Conservation (phyloP, 2,797 vertebrate genomes). For the Steatocranus sp. region DNA sequence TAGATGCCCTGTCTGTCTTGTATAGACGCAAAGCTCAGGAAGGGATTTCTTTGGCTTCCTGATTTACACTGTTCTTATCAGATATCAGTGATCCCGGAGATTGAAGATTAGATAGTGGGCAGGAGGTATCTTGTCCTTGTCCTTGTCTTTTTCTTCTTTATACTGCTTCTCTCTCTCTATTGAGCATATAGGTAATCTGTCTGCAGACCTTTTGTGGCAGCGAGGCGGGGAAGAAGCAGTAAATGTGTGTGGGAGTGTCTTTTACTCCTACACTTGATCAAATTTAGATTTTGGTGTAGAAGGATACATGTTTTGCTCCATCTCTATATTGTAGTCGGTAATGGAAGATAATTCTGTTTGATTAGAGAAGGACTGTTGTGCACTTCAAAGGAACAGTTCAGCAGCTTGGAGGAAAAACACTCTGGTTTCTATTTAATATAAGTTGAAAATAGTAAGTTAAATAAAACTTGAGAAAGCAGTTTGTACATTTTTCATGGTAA, state of each 20-base stretch:
- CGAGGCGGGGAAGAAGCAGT: not conserved
- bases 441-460: not conserved
- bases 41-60: constrained; percentile 51
- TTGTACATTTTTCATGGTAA: not conserved
- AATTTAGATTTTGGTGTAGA: not conserved
- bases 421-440: not conserved
- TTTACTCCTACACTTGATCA: not conserved
- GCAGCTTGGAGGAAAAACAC: not conserved
- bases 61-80: constrained; percentile 67
- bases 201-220: constrained; percentile 31
- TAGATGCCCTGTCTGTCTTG: constrained; percentile 44
- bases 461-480: not conserved
- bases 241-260: not conserved
- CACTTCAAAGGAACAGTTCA: not conserved
- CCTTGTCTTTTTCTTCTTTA: constrained; percentile 40
- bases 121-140: constrained; percentile 57
- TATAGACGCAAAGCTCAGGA: constrained; percentile 33
- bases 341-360: not conserved
- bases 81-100: constrained; percentile 60
- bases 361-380: not conserved
- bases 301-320: not conserved
- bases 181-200: constrained; percentile 50
- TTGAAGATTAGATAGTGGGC: constrained; percentile 62
- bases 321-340: not conserved
- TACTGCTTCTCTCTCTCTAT: constrained; percentile 11